Conservation (phyloP, 2,113 vertebrate species). For the Ctenomys sociabilis region DNA sequence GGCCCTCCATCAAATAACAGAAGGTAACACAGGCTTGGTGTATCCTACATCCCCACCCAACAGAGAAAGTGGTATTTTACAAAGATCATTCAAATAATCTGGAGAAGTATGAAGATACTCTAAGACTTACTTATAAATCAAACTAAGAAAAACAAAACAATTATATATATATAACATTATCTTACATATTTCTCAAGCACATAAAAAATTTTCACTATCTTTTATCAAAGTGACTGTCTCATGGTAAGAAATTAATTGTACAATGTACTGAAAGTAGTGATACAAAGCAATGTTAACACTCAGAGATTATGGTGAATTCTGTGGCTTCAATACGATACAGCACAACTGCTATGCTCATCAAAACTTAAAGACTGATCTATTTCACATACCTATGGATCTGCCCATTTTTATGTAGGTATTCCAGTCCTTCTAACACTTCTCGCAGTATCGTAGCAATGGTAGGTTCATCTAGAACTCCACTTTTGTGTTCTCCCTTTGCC, state of each 20-base stretch:
- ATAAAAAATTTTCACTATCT: not conserved
- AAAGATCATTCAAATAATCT: conserved; percentile 38
- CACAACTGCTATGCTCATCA: not conserved
- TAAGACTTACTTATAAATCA: not conserved
- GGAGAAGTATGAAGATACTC: conserved; percentile 16
- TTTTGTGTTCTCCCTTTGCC: conserved; percentile 95
- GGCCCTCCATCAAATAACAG: not conserved
- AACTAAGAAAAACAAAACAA: conserved; percentile 11
- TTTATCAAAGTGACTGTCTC: not conserved
- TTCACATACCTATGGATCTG: conserved; percentile 94
- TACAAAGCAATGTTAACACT: not conserved
- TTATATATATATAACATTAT: not conserved
- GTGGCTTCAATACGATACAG: not conserved
- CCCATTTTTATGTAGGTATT: conserved; percentile 97
- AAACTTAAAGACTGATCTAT: rapidly evolving
- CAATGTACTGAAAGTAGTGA: not conserved
- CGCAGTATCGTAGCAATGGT: conserved; percentile 94
- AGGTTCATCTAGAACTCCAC: conserved; percentile 93
- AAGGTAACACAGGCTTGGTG: not conserved
- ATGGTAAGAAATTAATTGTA: not conserved
- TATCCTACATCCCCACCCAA: not conserved
- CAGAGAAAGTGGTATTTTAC: conserved; percentile 12
- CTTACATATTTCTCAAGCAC: conserved; percentile 26
- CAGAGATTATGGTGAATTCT: not conserved
- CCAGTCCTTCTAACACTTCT: conserved; percentile 95